Conservation (phyloP, 2,797 vertebrate species). For the Coreius guichenoti region DNA sequence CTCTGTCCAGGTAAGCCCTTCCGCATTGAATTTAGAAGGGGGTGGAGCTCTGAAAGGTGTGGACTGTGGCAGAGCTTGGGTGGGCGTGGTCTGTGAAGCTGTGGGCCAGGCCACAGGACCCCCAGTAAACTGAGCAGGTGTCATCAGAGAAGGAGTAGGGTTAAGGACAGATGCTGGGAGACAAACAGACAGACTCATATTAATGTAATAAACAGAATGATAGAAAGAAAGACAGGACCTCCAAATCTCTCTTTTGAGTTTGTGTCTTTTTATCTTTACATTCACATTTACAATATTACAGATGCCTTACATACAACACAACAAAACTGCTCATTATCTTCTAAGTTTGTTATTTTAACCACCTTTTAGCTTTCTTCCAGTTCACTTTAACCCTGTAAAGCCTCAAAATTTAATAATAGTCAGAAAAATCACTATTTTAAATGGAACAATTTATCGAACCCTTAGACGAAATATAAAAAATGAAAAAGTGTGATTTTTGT, state of each 20-base stretch:
- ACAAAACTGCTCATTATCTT: not conserved
- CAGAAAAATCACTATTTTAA: not conserved
- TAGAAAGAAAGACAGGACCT: not conserved
- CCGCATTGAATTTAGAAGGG: not conserved
- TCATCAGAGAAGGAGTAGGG: constrained; percentile 23
- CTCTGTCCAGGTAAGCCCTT: constrained; percentile 70
- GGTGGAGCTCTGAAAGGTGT: not conserved
- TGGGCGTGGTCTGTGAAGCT: not conserved
- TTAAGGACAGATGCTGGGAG: constrained; percentile 2
- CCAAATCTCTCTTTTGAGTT: not conserved
- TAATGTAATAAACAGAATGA: not conserved
- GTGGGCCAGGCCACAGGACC: not conserved
- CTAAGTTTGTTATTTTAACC: not conserved
- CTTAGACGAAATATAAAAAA: no score
- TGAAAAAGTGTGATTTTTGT: no score
- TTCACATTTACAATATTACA: not conserved
- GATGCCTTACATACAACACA: not conserved
- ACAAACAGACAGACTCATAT: not conserved
- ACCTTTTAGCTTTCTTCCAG: not conserved
- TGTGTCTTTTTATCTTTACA: not conserved
- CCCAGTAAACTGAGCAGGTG: constrained; percentile 33
- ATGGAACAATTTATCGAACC: not conserved
- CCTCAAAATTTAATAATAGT: not conserved
- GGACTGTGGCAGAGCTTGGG: constrained; percentile 1
- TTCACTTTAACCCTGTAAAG: not conserved